Conservation (phyloP, 2,113 vertebrate species). For the Barnardius zonarius region DNA sequence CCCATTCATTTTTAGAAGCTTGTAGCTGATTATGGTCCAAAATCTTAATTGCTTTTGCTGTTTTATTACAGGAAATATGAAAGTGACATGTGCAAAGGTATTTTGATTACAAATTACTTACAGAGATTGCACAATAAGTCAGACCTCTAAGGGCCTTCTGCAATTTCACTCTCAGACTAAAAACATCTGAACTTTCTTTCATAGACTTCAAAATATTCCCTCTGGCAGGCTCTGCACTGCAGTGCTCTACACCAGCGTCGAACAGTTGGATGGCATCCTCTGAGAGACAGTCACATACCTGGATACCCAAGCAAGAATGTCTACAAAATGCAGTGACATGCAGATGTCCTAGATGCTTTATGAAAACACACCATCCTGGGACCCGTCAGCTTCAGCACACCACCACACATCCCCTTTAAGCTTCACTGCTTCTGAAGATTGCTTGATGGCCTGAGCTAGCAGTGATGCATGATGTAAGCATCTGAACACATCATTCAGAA, state of each 20-base stretch:
- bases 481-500: neutral
- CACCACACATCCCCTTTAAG: neutral
- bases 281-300: neutral
- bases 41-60: slow-evolving; percentile 67
- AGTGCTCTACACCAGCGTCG: neutral
- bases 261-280: neutral
- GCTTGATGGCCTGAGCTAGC: neutral
- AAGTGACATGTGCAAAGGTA: slow-evolving; percentile 67
- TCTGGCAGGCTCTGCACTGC: neutral
- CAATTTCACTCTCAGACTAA: slow-evolving; percentile 52
- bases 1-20: slow-evolving; percentile 26
- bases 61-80: slow-evolving; percentile 69
- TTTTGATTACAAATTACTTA: slow-evolving; percentile 70
- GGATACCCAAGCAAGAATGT: neutral
- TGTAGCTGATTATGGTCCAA: slow-evolving; percentile 43
- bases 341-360: neutral
- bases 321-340: neutral
- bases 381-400: neutral
- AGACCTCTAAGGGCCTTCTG: slow-evolving; percentile 62
- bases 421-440: neutral
- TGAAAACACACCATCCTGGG: neutral
- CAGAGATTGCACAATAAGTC: slow-evolving; percentile 65
- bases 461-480: neutral
- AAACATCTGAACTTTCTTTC: slow-evolving; percentile 57
- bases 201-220: neutral